phyloP scores from a whole-genome alignment of 2,888 invertebrate genomes.

The Lithophane semibrunnea region DNA sequence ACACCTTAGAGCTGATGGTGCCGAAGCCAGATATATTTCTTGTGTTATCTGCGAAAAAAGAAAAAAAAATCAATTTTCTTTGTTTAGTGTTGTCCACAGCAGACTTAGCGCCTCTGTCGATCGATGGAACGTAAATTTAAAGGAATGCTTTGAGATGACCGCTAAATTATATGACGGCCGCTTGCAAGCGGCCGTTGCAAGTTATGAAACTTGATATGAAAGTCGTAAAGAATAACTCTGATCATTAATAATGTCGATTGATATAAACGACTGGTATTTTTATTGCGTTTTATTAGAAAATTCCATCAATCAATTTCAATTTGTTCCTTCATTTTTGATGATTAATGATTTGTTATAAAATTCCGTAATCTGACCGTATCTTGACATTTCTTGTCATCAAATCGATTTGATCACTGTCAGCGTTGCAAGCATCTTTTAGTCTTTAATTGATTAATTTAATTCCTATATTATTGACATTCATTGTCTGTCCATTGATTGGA shows the following conservation, averaged over 20 bases:
- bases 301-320: constrained; percentile 60
- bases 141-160: constrained; percentile 50
- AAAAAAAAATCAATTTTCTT: not conserved
- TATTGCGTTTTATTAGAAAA: constrained; percentile 53
- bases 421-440: not conserved
- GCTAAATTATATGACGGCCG: constrained; percentile 29
- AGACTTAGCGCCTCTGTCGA: not conserved
- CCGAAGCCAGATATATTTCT: not conserved
- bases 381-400: constrained; percentile 15
- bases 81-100: not conserved
- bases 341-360: constrained; percentile 40
- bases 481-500: not conserved
- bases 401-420: not conserved
- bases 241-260: constrained; percentile 54
- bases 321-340: constrained; percentile 48
- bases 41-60: not conserved
- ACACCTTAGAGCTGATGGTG: not conserved
- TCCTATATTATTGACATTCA: not conserved
- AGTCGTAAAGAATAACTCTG: constrained; percentile 45
- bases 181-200: not conserved
- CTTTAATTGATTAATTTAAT: not conserved
- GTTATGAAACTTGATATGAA: constrained; percentile 31
- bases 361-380: constrained; percentile 9
- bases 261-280: constrained; percentile 52
- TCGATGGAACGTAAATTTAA: constrained; percentile 24